phyloP scores from a whole-genome alignment of 23 tunicate species.

The Trididemnum nubilum region DNA sequence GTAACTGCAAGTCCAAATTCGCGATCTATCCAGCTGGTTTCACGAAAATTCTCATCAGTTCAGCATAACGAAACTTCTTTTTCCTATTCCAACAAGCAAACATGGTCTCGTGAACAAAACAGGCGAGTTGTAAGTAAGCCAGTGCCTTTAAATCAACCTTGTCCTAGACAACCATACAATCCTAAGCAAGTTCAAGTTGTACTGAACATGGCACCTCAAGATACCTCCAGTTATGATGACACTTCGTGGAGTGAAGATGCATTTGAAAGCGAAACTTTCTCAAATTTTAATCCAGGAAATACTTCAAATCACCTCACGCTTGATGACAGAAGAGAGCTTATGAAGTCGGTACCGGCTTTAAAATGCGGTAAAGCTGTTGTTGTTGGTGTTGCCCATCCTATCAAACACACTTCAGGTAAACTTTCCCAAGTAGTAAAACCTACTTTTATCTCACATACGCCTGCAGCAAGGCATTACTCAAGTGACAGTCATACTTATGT shows the following conservation, averaged over 20 bases:
- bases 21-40: too few species aligned
- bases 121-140: neutral
- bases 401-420: conserved; percentile 14
- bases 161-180: neutral
- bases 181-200: conserved; percentile 9
- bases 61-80: too few species aligned
- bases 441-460: conserved; percentile 21
- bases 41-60: too few species aligned
- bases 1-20: too few species aligned
- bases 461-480: neutral
- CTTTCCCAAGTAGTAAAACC: conserved; percentile 47
- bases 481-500: neutral
- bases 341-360: neutral
- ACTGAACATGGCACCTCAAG: neutral
- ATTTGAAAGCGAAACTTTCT: conserved; percentile 10
- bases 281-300: too few species aligned
- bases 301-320: neutral
- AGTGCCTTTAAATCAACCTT: neutral
- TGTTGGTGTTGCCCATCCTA: conserved; percentile 52
- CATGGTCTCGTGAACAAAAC: neutral
- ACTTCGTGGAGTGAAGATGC: conserved; percentile 61
- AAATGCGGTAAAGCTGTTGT: conserved; percentile 21
- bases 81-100: neutral
- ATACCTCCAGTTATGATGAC: neutral
- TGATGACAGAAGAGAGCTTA: neutral